Evolutionary conservation across 1,140 invertebrate genomes (phyloP).

Genomic region (Microplitis mediator): DNA sequence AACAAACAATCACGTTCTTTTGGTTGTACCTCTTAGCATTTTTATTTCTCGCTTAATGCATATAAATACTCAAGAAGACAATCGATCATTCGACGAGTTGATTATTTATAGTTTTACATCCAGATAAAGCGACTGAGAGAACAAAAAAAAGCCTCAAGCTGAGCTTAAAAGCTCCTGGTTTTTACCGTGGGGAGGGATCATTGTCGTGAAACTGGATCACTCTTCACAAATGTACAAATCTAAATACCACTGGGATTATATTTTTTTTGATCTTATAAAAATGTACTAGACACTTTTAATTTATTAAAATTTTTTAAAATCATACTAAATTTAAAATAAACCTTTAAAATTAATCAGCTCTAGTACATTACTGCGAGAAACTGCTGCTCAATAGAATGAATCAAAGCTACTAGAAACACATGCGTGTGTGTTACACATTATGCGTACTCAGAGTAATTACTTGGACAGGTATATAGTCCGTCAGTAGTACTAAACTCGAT

Average conservation of each 20-base stretch:
- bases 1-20: not conserved
- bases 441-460: constrained; percentile 14
- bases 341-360: too few relatives aligned
- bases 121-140: not conserved
- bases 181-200: too few relatives aligned
- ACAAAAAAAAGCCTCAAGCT: too few relatives aligned
- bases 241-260: too few relatives aligned
- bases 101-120: not conserved
- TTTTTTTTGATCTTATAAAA: too few relatives aligned
- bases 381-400: not conserved
- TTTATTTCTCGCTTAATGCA: not conserved
- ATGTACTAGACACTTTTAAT: too few relatives aligned
- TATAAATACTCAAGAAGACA: not conserved
- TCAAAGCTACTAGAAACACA: not conserved
- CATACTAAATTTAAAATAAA: too few relatives aligned
- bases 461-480: constrained; percentile 10
- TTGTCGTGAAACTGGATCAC: too few relatives aligned
- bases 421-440: not conserved
- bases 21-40: not conserved
- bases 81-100: constrained; percentile 1
- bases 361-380: too few relatives aligned
- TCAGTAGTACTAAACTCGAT: constrained; percentile 20
- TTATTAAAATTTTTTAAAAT: too few relatives aligned
- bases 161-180: too few relatives aligned
- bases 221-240: too few relatives aligned